Percentiles rank a stretch among this genome's conserved stretches.
Conservation (phyloP, 2,888 invertebrate genomes). For the Perithous albicinctus region DNA sequence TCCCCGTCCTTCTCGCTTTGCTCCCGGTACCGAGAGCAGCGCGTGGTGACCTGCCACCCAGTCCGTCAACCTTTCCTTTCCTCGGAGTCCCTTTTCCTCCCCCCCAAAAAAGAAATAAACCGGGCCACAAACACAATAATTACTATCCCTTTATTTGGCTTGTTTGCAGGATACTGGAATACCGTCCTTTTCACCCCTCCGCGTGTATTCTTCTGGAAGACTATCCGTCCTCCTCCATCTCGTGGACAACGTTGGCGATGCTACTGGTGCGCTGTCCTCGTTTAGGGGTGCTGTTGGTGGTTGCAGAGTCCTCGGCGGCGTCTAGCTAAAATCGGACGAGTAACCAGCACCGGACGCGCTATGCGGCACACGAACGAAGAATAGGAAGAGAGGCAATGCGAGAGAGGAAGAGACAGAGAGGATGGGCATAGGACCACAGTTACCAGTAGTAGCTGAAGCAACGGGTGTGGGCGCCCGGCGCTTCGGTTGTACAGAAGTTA, state of each 20-base stretch:
- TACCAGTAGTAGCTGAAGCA: conserved; percentile 16
- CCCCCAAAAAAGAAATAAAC: conserved; percentile 78
- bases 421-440: conserved; percentile 36
- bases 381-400: too few species aligned
- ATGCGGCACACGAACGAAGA: conserved; percentile 11
- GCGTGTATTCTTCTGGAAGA: conserved; percentile 2
- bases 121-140: conserved; percentile 82
- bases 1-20: background rate
- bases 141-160: conserved; percentile 83
- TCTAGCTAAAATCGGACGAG: conserved; percentile 16
- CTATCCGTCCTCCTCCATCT: background rate
- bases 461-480: conserved; percentile 42
- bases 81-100: background rate
- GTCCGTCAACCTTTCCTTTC: background rate
- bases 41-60: conserved; percentile 10
- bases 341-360: conserved; percentile 54
- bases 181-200: conserved; percentile 15
- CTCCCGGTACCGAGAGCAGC: background rate
- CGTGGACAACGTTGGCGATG: background rate
- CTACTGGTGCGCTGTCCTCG: background rate
- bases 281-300: conserved; percentile 44
- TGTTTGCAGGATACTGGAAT: conserved; percentile 76
- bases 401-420: background rate
- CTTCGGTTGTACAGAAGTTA: conserved; percentile 83
- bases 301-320: background rate